phyloP scores from a whole-genome alignment of 2,888 invertebrate genomes.

The Protonemura montana region DNA sequence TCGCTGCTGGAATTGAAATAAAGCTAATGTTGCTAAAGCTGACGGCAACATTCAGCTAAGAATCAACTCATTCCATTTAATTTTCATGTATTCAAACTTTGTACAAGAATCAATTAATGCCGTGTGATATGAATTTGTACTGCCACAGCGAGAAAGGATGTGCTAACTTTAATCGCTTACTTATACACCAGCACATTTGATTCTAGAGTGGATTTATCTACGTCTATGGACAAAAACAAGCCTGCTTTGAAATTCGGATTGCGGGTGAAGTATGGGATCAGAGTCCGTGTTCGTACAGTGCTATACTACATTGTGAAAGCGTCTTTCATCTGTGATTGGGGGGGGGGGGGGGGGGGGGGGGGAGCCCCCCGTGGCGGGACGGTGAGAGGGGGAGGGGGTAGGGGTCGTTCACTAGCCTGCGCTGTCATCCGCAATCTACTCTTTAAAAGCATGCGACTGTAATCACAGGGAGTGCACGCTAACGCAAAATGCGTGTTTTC shows the following conservation, averaged over 20 bases:
- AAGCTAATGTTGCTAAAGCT: background rate
- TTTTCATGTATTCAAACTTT: background rate
- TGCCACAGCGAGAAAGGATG: background rate
- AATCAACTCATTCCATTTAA: no score
- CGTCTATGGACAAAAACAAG: background rate
- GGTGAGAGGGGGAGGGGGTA: constrained; percentile 15
- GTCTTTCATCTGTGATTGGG: background rate
- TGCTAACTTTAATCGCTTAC: background rate
- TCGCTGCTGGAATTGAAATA: background rate
- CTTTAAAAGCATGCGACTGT: constrained; percentile 1
- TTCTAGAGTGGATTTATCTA: background rate
- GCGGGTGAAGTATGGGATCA: background rate
- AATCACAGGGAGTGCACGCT: constrained; percentile 19
- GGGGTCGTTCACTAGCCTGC: background rate
- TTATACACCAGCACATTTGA: background rate
- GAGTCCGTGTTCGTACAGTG: background rate
- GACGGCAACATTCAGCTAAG: no score
- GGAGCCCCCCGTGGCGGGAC: constrained; percentile 2
- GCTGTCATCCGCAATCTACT: constrained; percentile 12
- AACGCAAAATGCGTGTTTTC: constrained; percentile 1
- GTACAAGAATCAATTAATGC: background rate
- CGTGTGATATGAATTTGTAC: background rate
- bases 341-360: background rate
- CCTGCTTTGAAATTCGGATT: background rate
- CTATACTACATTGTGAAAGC: background rate